These are phyloP conservation scores for Corythaeola cristata DNA, from an alignment of 2,113 vertebrate genomes.

Conservation along the genomic window DNA sequence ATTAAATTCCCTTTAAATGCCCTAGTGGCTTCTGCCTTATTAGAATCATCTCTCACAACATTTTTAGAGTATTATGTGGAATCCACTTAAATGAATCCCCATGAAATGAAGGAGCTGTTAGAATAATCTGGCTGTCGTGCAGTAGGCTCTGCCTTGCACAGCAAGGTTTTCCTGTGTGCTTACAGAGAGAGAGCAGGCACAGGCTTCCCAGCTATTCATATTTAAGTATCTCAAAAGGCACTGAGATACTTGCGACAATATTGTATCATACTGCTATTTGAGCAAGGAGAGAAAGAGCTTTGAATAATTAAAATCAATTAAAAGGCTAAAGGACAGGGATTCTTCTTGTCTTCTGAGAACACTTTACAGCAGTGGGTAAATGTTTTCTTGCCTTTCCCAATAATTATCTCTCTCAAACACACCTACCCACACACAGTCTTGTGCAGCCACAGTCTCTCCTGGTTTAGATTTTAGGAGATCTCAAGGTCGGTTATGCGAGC, in stretches of 20 bases:
- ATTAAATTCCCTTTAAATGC: constrained; percentile 66
- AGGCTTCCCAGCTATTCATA: constrained; percentile 41
- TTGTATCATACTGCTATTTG: constrained; percentile 55
- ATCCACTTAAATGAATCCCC: constrained; percentile 62
- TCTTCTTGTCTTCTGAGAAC: constrained; percentile 62
- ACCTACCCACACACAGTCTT: not conserved
- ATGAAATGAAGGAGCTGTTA: constrained; percentile 52
- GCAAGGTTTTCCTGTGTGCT: constrained; percentile 3
- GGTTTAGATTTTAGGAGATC: not conserved
- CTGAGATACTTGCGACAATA: constrained; percentile 31
- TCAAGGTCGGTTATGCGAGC: not conserved
- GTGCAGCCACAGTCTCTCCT: constrained; percentile 2
- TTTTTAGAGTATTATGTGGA: constrained; percentile 56
- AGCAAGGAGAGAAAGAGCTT: constrained; percentile 54
- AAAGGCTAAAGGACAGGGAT: constrained; percentile 58
- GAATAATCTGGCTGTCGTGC: constrained; percentile 41
- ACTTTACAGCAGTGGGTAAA: constrained; percentile 38
- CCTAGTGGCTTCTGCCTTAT: constrained; percentile 57
- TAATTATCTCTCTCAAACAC: constrained; percentile 38
- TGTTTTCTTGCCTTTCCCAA: constrained; percentile 52
- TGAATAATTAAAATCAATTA: constrained; percentile 76
- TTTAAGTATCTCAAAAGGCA: constrained; percentile 52
- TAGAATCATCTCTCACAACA: constrained; percentile 68
- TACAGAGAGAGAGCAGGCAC: not conserved
- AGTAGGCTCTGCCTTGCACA: constrained; percentile 8